These are phyloP conservation scores for Intellagama lesueurii DNA, from an alignment of 2,797 vertebrate species.

Conservation along the genomic window DNA sequence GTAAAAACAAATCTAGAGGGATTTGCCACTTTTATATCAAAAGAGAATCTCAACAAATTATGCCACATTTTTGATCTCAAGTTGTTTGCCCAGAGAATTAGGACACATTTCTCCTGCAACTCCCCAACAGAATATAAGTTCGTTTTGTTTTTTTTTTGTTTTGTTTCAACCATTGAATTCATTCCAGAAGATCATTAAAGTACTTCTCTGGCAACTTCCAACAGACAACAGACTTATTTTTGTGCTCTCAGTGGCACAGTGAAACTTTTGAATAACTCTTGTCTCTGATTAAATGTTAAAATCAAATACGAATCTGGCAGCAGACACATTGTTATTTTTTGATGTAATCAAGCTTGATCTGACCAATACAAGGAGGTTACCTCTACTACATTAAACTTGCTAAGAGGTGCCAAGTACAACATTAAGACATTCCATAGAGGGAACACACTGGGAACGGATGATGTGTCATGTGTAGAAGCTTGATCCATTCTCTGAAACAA, in stretches of 20 bases:
- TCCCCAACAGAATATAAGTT: constrained; percentile 56
- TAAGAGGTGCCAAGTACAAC: constrained; percentile 64
- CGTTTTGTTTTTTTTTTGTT: constrained; percentile 20
- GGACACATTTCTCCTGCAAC: constrained; percentile 31
- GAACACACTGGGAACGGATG: constrained; percentile 34
- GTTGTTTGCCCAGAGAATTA: constrained; percentile 26
- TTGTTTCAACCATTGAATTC: constrained; percentile 55
- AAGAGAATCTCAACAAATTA: neutral
- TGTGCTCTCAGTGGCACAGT: constrained; percentile 45
- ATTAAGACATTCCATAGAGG: constrained; percentile 68
- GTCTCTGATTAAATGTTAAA: constrained; percentile 60
- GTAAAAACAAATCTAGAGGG: neutral
- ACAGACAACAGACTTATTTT: constrained; percentile 19
- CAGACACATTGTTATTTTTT: constrained; percentile 49
- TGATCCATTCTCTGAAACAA: constrained; percentile 15
- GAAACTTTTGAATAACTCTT: constrained; percentile 67
- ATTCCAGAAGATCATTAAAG: constrained; percentile 62
- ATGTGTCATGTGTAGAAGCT: constrained; percentile 10
- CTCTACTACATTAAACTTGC: constrained; percentile 64
- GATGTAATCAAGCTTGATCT: constrained; percentile 54
- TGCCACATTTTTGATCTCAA: constrained; percentile 12
- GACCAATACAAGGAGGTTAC: constrained; percentile 62
- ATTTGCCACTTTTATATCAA: neutral
- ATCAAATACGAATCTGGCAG: constrained; percentile 64
- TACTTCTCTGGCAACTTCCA: constrained; percentile 42